phyloP scores from a whole-genome alignment of 2,113 vertebrate genomes.

The Halcyon malimbica region DNA sequence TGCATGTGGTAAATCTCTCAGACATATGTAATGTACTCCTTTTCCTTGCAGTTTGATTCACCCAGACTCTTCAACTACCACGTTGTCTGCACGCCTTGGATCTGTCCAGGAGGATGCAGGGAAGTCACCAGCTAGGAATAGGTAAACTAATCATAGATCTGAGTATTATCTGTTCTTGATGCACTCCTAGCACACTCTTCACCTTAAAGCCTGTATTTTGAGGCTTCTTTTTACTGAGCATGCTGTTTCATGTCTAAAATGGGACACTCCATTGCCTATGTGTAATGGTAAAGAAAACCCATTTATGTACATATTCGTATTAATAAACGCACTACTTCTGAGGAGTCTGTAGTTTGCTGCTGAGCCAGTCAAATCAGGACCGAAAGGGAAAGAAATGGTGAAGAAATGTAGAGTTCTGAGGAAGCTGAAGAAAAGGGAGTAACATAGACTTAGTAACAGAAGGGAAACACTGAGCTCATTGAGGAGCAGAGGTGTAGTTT shows the following conservation, averaged over 20 bases:
- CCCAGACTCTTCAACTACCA: constrained; percentile 85
- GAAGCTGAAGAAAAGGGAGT: not conserved
- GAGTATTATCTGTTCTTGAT: not conserved
- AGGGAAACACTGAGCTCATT: not conserved
- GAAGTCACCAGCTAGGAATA: constrained; percentile 93
- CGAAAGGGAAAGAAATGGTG: not conserved
- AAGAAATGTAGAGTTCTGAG: not conserved
- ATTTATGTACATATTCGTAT: not conserved
- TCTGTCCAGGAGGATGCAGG: constrained; percentile 92
- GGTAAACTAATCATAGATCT: constrained; percentile 70
- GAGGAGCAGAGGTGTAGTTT: not conserved
- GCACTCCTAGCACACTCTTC: not conserved
- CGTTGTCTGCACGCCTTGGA: constrained; percentile 83
- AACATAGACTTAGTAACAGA: not conserved
- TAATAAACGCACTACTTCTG: not conserved
- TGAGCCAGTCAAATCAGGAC: not conserved
- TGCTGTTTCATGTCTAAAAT: not conserved
- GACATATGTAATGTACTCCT: not conserved
- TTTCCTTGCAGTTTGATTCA: constrained; percentile 87
- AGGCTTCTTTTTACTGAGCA: not conserved
- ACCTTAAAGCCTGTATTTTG: not conserved
- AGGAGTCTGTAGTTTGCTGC: not conserved
- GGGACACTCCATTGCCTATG: not conserved
- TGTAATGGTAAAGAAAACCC: not conserved
- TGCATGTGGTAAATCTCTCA: not conserved